A percentile compares a stretch with the other conserved stretches of the same genome.
Evolutionary conservation across 2,113 vertebrate genomes (phyloP).

Genomic region (Plecotus auritus): DNA sequence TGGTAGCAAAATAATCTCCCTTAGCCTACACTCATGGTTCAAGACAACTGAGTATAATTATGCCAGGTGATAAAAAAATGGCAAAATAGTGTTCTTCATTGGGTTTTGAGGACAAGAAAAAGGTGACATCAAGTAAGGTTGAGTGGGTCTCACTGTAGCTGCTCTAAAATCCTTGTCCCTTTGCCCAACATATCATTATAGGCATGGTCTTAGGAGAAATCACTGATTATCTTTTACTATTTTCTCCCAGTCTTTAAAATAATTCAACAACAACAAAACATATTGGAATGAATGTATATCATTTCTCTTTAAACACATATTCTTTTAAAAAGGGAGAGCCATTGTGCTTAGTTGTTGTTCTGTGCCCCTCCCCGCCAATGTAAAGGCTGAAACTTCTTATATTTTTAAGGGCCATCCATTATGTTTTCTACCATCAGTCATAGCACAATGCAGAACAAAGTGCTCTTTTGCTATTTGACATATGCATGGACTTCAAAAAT

Average conservation of each 20-base stretch:
- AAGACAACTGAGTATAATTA: not conserved
- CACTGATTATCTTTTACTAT: not conserved
- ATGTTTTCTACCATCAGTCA: not conserved
- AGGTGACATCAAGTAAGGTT: not conserved
- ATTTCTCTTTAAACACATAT: not conserved
- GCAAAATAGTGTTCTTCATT: not conserved
- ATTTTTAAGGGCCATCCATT: not conserved
- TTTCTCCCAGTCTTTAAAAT: slow-evolving; percentile 5
- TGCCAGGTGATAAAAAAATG: not conserved
- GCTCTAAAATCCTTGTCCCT: not conserved
- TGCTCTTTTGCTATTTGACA: not conserved
- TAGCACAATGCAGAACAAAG: not conserved
- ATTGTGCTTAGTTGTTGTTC: not conserved
- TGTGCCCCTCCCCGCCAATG: not conserved
- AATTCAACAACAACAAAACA: not conserved
- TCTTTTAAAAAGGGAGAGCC: not conserved
- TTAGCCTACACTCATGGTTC: not conserved
- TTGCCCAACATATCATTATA: not conserved
- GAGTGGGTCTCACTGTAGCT: not conserved
- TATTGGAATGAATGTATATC: not conserved
- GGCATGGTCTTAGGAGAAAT: not conserved
- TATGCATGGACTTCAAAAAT: not conserved
- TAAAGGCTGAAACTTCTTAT: not conserved
- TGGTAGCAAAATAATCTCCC: not conserved
- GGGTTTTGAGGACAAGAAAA: not conserved